Base-by-base conservation (phyloP, 2,797 vertebrate species). In the Tangara arthus region DNA sequence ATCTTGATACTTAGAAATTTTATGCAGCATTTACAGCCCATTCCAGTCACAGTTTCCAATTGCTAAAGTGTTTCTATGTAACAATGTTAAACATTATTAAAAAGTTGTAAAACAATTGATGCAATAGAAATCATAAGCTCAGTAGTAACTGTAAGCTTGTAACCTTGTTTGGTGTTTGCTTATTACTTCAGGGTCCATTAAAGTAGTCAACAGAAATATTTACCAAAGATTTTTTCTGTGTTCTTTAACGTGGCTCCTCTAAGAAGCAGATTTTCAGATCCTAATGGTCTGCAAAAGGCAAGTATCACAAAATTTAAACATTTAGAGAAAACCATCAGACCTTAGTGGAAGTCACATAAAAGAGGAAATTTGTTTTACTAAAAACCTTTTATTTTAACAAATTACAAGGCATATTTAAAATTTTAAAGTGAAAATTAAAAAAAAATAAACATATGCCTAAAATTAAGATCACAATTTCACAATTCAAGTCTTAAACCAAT, bases 221-320 rank as follows among this genome's bases (percentile, higher is more conserved):
- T 98, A 99, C 99, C 99, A 8, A 99, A 99, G 55, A 99, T 98
- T 94, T 98, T 98, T 95, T 99, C 98, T 0, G 99, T 99, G 97
- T 99, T 99, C 96, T 99, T 99, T 73, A 99, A 98, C 2, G 99
- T 99, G 84, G 99, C 99, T 95, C 99, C 99, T 96, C 99, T 97
- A 34, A 99, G 99, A 92, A 99, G 98, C 96, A 99, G 86, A 97
- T 99, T 99, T 97, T 99, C 99, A 1, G 99, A 99, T 93, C 99
- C 99, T 82, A 99, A 96, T 0, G 99, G 98, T 97, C 99, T 99
- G 95, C 16, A 97, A 97, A 81, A 93, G 35, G 60, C 84, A 97
- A 91, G 49, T 34, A 56, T 65, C 60, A 69, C 26, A 61, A 96
- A 92, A 93, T 2, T 7, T 8, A 78, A 84, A 53, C 7, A 32